Conservation (phyloP, 1,140 invertebrate species). For the Drosophila rhopaloa region DNA sequence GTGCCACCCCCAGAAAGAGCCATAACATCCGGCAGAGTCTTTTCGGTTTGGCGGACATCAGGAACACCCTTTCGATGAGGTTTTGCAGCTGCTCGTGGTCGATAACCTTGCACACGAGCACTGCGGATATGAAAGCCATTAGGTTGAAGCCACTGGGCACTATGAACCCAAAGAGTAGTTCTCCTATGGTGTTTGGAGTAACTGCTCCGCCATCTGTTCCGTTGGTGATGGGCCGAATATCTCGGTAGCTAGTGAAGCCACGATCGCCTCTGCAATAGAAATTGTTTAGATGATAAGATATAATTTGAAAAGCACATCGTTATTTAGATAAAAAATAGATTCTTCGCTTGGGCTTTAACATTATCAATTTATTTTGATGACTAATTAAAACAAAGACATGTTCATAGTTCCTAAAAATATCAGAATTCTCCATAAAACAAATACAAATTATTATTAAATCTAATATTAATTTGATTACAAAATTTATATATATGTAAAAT, state of each 20-base stretch:
- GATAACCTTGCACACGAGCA: slow-evolving; percentile 91
- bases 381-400: too few species aligned
- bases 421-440: too few species aligned
- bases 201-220: slow-evolving; percentile 39
- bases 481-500: too few species aligned
- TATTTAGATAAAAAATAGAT: too few species aligned
- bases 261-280: slow-evolving; percentile 87
- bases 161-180: slow-evolving; percentile 90
- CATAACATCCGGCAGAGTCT: slow-evolving; percentile 89
- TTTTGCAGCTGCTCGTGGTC: slow-evolving; percentile 95
- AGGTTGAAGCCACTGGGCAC: slow-evolving; percentile 92
- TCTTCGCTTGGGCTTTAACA: too few species aligned
- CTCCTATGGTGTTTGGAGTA: slow-evolving; percentile 86
- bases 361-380: too few species aligned
- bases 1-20: slow-evolving; percentile 89
- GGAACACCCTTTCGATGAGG: slow-evolving; percentile 93
- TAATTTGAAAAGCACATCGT: background rate
- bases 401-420: too few species aligned
- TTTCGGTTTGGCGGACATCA: slow-evolving; percentile 85
- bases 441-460: too few species aligned
- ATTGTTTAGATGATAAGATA: background rate
- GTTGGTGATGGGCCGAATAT: slow-evolving; percentile 59
- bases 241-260: slow-evolving; percentile 88
- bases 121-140: slow-evolving; percentile 90
- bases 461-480: too few species aligned